These are phyloP conservation scores for Toxonevra muliebris DNA, from an alignment of 2,888 invertebrate species.

Conservation along the genomic window DNA sequence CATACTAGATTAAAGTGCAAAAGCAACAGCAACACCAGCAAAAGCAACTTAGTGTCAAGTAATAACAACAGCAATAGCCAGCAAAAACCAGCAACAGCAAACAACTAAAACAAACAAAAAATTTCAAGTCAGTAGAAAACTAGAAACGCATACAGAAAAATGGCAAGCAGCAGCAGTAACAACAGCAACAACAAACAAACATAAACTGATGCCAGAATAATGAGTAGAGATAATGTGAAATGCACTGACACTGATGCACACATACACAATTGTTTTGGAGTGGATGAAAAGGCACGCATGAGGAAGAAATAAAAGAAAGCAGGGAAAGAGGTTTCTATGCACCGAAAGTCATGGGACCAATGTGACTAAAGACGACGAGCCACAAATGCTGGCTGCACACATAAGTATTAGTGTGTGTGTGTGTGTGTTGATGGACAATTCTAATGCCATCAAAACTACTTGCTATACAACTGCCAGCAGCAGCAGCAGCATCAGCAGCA, in stretches of 20 bases:
- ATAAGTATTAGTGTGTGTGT: too few species aligned
- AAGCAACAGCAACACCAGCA: background rate
- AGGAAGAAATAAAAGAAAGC: background rate
- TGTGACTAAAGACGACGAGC: constrained; percentile 13
- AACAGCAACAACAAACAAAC: background rate
- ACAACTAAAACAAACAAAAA: constrained; percentile 11
- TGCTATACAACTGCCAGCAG: too few species aligned
- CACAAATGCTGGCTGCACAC: background rate
- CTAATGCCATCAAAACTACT: too few species aligned
- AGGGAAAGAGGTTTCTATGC: too few species aligned
- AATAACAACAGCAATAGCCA: constrained; percentile 8
- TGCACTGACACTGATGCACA: constrained; percentile 34
- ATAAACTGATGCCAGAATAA: constrained; percentile 15
- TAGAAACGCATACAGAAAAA: background rate
- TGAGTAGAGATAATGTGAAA: constrained; percentile 29
- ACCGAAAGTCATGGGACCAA: background rate
- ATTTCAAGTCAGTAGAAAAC: background rate
- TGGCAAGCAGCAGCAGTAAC: constrained; percentile 4
- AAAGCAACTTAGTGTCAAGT: background rate
- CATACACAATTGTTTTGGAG: background rate
- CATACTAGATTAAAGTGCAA: background rate
- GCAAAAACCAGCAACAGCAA: constrained; percentile 7
- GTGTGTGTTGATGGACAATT: too few species aligned
- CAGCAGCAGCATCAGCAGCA: too few species aligned
- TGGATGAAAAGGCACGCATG: background rate